phyloP scores from a whole-genome alignment of 2,797 vertebrate genomes.

The Streptopelia turtur region DNA sequence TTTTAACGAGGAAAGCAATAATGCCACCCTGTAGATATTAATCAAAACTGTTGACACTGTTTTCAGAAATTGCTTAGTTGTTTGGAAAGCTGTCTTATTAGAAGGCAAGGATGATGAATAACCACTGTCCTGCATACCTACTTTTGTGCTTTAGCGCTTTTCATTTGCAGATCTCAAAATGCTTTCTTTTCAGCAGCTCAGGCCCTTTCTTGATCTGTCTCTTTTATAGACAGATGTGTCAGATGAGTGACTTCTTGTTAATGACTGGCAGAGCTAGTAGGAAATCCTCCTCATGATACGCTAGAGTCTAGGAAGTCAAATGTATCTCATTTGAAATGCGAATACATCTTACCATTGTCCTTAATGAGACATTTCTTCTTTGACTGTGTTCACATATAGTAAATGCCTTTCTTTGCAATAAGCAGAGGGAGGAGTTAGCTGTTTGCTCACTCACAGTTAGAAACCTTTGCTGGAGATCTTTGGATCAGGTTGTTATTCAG shows the following conservation, averaged over 20 bases:
- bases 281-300: background rate
- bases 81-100: background rate
- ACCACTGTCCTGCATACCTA: background rate
- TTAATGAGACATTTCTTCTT: background rate
- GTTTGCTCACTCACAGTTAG: background rate
- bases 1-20: background rate
- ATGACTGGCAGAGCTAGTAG: background rate
- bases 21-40: background rate
- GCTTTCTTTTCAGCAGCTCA: background rate
- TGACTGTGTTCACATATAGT: background rate
- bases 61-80: background rate
- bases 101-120: background rate
- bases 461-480: background rate
- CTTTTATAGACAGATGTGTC: background rate
- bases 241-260: slow-evolving; percentile 7
- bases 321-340: background rate
- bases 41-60: background rate
- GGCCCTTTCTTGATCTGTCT: background rate
- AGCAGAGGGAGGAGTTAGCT: background rate
- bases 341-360: background rate
- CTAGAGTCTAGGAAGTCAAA: background rate
- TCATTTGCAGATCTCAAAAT: background rate
- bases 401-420: background rate
- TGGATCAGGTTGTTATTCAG: background rate
- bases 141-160: background rate